Evolutionary conservation across 2,888 invertebrate genomes (phyloP).

Genomic region (Drosophila merina): DNA sequence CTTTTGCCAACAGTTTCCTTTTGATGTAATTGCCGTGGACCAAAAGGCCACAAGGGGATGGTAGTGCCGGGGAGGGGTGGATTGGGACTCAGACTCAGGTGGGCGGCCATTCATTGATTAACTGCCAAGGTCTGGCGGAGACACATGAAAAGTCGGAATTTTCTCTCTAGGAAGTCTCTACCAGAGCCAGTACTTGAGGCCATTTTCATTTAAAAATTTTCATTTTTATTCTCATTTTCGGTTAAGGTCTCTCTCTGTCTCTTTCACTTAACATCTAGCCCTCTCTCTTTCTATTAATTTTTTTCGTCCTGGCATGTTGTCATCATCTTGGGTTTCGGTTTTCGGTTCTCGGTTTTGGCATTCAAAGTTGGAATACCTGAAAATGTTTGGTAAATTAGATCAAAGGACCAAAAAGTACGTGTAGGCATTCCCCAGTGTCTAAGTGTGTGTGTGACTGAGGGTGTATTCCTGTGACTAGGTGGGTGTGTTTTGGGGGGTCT

Average conservation of each 20-base stretch:
- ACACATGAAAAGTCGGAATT: conserved; percentile 9
- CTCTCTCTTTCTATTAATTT: conserved; percentile 9
- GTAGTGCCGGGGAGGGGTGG: background rate
- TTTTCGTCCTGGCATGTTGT: conserved; percentile 15
- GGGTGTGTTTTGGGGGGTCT: background rate
- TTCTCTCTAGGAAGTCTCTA: conserved; percentile 9
- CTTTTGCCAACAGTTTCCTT: conserved; percentile 58
- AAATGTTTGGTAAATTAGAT: conserved; percentile 77
- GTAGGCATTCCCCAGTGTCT: conserved; percentile 54
- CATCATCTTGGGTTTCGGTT: conserved; percentile 54
- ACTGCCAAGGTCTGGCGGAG: conserved; percentile 49
- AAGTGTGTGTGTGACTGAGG: background rate
- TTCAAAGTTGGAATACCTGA: conserved; percentile 76
- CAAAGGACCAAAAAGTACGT: conserved; percentile 67
- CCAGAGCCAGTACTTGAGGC: conserved; percentile 13
- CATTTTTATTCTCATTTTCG: conserved; percentile 16
- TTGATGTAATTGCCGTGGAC: conserved; percentile 66
- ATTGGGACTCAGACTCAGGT: background rate
- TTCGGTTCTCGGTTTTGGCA: conserved; percentile 35
- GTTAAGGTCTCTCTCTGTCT: conserved; percentile 3
- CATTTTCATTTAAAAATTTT: conserved; percentile 59
- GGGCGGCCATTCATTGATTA: conserved; percentile 66
- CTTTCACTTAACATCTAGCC: background rate
- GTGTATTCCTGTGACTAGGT: background rate
- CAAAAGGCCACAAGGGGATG: background rate